Conservation (phyloP, 2,797 vertebrate species). For the Dromococcyx pavoninus region DNA sequence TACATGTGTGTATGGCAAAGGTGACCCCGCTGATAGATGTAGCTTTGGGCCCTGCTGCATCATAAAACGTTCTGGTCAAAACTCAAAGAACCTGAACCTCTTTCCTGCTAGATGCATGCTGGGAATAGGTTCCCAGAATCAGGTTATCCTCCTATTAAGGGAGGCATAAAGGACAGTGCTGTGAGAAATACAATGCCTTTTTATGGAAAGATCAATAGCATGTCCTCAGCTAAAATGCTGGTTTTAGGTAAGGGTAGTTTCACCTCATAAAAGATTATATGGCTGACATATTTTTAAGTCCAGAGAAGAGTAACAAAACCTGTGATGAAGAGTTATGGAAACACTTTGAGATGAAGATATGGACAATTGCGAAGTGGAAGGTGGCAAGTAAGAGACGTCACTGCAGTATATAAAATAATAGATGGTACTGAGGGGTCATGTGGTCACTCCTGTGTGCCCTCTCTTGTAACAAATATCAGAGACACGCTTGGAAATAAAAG, state of each 20-base stretch:
- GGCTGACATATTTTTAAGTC: constrained; percentile 49
- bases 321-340: constrained; percentile 34
- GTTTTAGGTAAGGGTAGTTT: constrained; percentile 52
- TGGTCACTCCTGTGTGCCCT: neutral
- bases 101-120: neutral
- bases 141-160: constrained; percentile 25
- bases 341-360: constrained; percentile 32
- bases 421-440: neutral
- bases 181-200: constrained; percentile 38
- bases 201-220: constrained; percentile 66
- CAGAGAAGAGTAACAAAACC: constrained; percentile 30
- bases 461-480: constrained; percentile 39
- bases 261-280: constrained; percentile 65
- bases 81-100: neutral
- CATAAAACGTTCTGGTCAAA: constrained; percentile 25
- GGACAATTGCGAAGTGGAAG: constrained; percentile 10
- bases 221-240: constrained; percentile 10
- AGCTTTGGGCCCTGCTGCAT: neutral
- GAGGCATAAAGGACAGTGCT: constrained; percentile 7
- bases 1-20: rapidly evolving
- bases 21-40: neutral
- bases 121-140: constrained; percentile 54
- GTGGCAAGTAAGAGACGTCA: constrained; percentile 29
- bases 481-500: constrained; percentile 7
- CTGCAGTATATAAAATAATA: constrained; percentile 46